Conservation (phyloP, 1,140 invertebrate species). For the Trachelipus rathkii region DNA sequence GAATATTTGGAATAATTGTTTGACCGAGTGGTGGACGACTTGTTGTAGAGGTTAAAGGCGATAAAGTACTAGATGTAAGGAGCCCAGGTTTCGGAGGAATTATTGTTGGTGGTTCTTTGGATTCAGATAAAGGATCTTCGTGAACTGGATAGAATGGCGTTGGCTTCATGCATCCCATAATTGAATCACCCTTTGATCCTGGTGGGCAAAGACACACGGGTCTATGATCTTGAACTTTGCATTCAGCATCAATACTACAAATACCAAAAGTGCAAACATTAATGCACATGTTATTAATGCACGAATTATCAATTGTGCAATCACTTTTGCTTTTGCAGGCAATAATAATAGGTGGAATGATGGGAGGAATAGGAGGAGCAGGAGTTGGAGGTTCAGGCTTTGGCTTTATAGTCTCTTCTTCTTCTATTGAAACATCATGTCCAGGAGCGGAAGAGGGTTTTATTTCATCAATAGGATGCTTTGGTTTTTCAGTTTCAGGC, state of each 20-base stretch:
- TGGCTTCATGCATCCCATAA: constrained; percentile 46
- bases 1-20: constrained; percentile 49
- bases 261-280: constrained; percentile 57
- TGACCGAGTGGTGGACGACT: constrained; percentile 63
- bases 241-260: constrained; percentile 51
- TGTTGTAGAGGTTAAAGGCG: background rate
- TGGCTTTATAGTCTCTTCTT: no score
- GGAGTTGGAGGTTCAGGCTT: background rate
- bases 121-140: background rate
- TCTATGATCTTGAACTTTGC: constrained; percentile 47
- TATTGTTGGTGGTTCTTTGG: background rate
- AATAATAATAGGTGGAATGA: constrained; percentile 24
- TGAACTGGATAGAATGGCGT: background rate
- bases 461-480: background rate
- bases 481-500: background rate
- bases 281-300: constrained; percentile 47
- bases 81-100: background rate
- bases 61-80: background rate
- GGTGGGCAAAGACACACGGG: constrained; percentile 48
- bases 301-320: constrained; percentile 49
- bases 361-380: constrained; percentile 23
- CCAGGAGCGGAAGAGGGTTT: background rate
- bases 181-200: constrained; percentile 47
- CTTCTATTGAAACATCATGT: background rate
- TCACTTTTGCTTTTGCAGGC: constrained; percentile 46